These are phyloP conservation scores for Bactericera cockerelli DNA, from an alignment of 1,140 invertebrate species.

Conservation along the genomic window DNA sequence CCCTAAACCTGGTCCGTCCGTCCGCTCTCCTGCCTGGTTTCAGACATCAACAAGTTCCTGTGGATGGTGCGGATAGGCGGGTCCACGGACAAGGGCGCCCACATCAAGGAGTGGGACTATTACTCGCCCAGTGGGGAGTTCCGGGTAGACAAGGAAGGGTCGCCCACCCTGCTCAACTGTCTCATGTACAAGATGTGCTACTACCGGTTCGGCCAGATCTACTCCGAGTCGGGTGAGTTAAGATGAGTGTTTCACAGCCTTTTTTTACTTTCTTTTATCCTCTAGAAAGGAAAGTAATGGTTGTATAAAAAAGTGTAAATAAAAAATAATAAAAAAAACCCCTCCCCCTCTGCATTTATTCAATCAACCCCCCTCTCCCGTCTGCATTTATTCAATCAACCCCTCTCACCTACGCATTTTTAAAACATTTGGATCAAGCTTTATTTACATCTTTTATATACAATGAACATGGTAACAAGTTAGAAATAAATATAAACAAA, in stretches of 20 bases:
- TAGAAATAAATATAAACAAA: no score
- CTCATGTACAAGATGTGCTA: conserved; percentile 97
- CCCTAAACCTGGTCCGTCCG: no score
- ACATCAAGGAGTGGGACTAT: conserved; percentile 94
- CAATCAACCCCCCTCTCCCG: background rate
- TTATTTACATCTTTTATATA: no score
- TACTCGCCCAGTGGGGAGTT: conserved; percentile 90
- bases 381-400: no score
- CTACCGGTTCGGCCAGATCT: conserved; percentile 83
- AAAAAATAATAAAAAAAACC: no score
- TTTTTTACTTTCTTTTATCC: conserved; percentile 12
- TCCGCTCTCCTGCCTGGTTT: no score
- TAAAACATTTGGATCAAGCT: no score
- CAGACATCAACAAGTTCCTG: conserved; percentile 94
- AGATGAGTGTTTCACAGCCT: background rate
- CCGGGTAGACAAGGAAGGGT: conserved; percentile 79
- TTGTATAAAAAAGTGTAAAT: no score
- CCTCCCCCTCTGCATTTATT: conserved; percentile 8
- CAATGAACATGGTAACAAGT: no score
- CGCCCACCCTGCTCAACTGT: conserved; percentile 70
- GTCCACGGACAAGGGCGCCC: conserved; percentile 80
- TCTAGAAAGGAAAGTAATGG: no score
- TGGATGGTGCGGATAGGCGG: conserved; percentile 99
- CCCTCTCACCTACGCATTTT: no score
- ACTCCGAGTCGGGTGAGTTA: conserved; percentile 81